A percentile compares a stretch with the other conserved stretches of the same genome.
These are phyloP conservation scores for Chrysoperla carnea DNA, from an alignment of 1,140 invertebrate genomes.

Conservation along the genomic window DNA sequence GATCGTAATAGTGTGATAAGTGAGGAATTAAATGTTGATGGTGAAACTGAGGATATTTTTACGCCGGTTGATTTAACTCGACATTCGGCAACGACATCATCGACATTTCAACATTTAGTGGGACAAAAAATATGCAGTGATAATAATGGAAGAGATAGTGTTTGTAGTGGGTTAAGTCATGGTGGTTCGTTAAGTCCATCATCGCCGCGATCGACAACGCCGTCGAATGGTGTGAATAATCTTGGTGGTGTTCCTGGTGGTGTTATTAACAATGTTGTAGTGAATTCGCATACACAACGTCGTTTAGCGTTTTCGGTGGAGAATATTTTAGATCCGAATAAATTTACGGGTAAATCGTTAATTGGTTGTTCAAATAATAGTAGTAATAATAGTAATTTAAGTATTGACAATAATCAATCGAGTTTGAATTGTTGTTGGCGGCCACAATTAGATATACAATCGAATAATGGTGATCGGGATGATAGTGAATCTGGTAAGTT, in stretches of 20 bases:
- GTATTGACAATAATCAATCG: conserved; percentile 11
- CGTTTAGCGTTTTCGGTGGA: conserved; percentile 74
- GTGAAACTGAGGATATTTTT: conserved; percentile 18
- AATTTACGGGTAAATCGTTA: conserved; percentile 51
- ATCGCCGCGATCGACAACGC: too few relatives aligned
- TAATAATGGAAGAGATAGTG: conserved; percentile 20
- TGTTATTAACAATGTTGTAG: not conserved
- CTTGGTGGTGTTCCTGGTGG: conserved; percentile 21
- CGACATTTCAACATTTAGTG: conserved; percentile 13
- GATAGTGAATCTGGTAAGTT: conserved; percentile 33
- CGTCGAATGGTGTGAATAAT: conserved; percentile 17
- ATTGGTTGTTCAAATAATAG: conserved; percentile 17
- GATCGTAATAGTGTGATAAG: conserved; percentile 13
- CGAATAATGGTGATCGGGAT: conserved; percentile 26
- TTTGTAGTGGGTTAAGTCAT: conserved; percentile 24
- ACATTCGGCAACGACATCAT: conserved; percentile 10
- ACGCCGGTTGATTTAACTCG: conserved; percentile 25
- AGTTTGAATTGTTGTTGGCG: conserved; percentile 33
- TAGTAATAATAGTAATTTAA: conserved; percentile 24
- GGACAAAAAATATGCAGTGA: conserved; percentile 5
- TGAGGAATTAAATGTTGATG: conserved; percentile 23
- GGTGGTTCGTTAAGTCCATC: conserved; percentile 18
- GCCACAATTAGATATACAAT: conserved; percentile 26
- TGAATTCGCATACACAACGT: conserved; percentile 18
- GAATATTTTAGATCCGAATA: conserved; percentile 79